Evolutionary conservation across 2,113 vertebrate species (phyloP).

Genomic region (Rynchops niger): DNA sequence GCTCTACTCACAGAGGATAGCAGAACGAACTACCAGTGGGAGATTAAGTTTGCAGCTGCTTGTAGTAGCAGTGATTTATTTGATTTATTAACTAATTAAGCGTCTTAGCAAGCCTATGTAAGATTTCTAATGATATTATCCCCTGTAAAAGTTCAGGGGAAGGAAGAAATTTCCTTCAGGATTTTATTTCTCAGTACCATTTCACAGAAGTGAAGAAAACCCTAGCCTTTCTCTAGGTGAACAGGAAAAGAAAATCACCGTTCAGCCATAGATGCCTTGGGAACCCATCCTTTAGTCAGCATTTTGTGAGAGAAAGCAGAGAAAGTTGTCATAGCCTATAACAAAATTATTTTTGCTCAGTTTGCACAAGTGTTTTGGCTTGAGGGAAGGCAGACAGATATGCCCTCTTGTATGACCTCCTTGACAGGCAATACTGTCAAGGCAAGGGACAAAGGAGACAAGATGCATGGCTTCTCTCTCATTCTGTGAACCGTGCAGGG

Average conservation of each 20-base stretch:
- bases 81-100: constrained; percentile 29
- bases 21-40: background rate
- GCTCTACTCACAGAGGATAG: background rate
- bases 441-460: background rate
- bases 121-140: background rate
- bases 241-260: background rate
- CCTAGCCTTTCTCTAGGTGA: background rate
- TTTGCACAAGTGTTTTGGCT: background rate
- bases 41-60: background rate
- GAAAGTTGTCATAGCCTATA: background rate
- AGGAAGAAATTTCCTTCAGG: background rate
- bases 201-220: background rate
- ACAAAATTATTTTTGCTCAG: background rate
- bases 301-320: background rate
- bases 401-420: background rate
- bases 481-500: background rate
- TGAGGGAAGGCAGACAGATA: background rate
- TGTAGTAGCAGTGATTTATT: background rate
- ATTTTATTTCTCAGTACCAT: background rate
- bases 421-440: background rate
- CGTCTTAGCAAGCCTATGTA: background rate
- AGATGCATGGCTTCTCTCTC: background rate
- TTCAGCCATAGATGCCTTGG: background rate
- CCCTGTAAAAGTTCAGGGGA: background rate
- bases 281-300: background rate